A percentile compares a stretch with the other conserved stretches of the same genome.
Evolutionary conservation across 2,113 vertebrate species (phyloP).

Genomic region (Nothocercus nigrocapillus): DNA sequence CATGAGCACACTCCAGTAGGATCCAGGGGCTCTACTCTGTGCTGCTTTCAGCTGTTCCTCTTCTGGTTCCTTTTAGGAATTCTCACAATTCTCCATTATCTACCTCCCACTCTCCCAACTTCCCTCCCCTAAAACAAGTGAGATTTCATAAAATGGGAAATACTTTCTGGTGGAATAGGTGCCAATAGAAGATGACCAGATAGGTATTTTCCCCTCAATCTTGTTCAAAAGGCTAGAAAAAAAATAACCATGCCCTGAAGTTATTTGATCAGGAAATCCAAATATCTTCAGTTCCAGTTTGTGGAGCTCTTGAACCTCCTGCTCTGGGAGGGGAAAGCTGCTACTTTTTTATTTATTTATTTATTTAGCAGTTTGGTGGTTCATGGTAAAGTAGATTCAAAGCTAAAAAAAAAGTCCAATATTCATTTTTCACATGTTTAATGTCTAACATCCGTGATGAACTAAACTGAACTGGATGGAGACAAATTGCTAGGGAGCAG

Average conservation of each 20-base stretch:
- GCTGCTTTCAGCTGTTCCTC: neutral
- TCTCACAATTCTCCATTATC: neutral
- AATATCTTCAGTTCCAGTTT: accelerated
- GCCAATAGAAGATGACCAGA: neutral
- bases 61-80: neutral
- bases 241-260: neutral
- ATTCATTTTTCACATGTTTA: neutral
- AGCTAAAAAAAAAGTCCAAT: neutral
- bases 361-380: neutral
- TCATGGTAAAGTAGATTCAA: neutral
- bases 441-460: neutral
- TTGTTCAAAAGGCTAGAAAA: neutral
- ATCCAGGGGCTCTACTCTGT: too few species aligned
- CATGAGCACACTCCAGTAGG: accelerated
- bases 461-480: neutral
- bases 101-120: too few species aligned
- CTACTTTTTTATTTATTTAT: neutral
- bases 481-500: neutral
- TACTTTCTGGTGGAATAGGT: neutral
- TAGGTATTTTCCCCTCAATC: neutral
- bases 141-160: neutral
- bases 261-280: neutral
- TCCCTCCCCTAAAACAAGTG: neutral
- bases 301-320: neutral
- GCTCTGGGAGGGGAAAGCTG: neutral